Evolutionary conservation across 2,888 invertebrate species (phyloP), one percentile per base, ranked within the genome.

Genomic region (Polyommatus icarus): DNA sequence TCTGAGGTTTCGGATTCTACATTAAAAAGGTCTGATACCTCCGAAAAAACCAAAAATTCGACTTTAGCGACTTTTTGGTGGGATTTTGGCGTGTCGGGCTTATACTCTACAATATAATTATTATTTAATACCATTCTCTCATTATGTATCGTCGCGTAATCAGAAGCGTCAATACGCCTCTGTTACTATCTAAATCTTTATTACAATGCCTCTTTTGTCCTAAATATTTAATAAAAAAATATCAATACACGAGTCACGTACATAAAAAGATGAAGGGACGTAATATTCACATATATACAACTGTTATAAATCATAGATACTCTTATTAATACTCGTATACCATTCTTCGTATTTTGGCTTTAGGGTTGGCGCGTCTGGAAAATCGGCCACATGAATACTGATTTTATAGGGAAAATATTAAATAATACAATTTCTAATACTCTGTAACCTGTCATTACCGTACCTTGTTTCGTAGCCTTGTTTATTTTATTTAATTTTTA

Each of bases 181-280:
- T 67, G 29, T 67, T 32, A 18, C 29, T 67, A 67, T 67, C 67
- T 18, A 67, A 67, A 32, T 67, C 29, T 67, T 67, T 67, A 67
- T 67, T 67, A 67, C 18, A 67, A 67, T 32, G 7, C 32, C 67
- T 67, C 67, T 67, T 67, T 67, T 18, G 67, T 32, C 67, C 67
- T 67, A 67, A 67, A 67, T 67, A 67, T 67, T 67, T 29, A 67
- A 67, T 67, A 32, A 32, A 32, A 40, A 32, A 15, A 67, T 67
- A 67, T 67, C 67, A 67, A 67, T 67, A 67, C 29, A 29, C 67
- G 67, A 67, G 67, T 67, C 67, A 67, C 67, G 67, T 67, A 67
- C 67, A 67, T 67, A 67, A 32, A 67, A 67, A 29, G 67, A 67
- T 67, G 67, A 67, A 67, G 24, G 67, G 67, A 67, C 67, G 15